These are phyloP conservation scores for Palaemon carinicauda DNA, from an alignment of 1,140 invertebrate genomes.

Conservation along the genomic window DNA sequence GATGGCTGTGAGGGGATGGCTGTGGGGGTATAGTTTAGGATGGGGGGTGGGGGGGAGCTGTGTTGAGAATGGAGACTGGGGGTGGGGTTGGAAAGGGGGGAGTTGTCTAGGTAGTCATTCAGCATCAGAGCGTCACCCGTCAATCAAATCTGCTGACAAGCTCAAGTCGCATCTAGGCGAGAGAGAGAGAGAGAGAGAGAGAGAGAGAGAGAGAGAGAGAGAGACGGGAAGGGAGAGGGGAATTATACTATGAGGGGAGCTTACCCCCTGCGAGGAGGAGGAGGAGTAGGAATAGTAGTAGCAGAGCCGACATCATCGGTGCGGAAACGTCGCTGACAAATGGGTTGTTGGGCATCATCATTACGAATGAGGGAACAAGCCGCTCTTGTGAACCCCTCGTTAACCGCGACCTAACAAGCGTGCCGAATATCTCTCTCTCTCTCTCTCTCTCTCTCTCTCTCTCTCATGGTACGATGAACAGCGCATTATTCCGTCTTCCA, in stretches of 20 bases:
- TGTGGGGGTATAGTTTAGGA: too few relatives aligned
- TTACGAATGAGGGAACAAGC: slow-evolving; percentile 14
- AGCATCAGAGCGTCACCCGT: too few relatives aligned
- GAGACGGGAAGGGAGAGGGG: neutral
- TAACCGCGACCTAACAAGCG: slow-evolving; percentile 1
- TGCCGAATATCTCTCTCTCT: neutral
- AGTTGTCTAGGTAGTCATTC: too few relatives aligned
- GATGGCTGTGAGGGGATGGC: too few relatives aligned
- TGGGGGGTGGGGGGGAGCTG: too few relatives aligned
- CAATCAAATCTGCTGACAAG: neutral
- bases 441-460: neutral
- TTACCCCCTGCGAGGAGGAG: too few relatives aligned
- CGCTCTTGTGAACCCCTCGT: neutral
- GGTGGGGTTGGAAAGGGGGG: too few relatives aligned
- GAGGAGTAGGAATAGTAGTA: too few relatives aligned
- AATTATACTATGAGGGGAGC: neutral
- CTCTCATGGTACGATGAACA: too few relatives aligned
- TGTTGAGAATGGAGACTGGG: too few relatives aligned
- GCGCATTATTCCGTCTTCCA: neutral
- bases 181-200: neutral
- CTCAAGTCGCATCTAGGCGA: neutral
- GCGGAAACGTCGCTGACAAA: slow-evolving; percentile 1
- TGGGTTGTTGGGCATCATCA: neutral
- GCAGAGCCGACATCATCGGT: neutral
- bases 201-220: neutral